Evolutionary conservation across 2,113 vertebrate species (phyloP).

Genomic region (Notarius lentiginosus): DNA sequence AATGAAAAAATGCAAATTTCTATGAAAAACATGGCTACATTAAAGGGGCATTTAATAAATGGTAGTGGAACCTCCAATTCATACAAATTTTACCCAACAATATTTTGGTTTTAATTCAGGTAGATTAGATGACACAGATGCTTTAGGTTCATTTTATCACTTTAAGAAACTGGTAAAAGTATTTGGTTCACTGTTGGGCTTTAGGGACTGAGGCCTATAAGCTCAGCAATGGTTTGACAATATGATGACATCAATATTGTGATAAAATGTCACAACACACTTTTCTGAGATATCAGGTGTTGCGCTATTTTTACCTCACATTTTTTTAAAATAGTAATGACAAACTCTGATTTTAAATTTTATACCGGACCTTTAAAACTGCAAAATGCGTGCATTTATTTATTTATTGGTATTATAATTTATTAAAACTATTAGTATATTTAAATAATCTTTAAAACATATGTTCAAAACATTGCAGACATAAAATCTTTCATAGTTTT

Average conservation of each 20-base stretch:
- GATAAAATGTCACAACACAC: not conserved
- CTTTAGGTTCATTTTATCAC: not conserved
- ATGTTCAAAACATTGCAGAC: not conserved
- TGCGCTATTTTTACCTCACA: not conserved
- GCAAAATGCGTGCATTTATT: not conserved
- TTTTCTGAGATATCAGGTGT: not conserved
- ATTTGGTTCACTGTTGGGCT: no score
- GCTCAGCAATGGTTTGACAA: not conserved
- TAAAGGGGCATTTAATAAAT: not conserved
- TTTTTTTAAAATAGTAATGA: not conserved
- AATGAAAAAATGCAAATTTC: not conserved
- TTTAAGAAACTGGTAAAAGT: no score
- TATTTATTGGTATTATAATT: not conserved
- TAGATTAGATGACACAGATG: not conserved
- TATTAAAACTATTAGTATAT: not conserved
- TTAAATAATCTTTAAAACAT: not conserved
- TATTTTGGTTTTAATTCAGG: not conserved
- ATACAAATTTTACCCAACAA: not conserved
- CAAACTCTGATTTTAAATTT: not conserved
- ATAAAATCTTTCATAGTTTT: not conserved
- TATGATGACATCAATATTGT: not conserved
- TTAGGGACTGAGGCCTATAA: no score
- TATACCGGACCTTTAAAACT: not conserved
- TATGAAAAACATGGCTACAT: slow-evolving; percentile 5
- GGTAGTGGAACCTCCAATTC: not conserved